phyloP scores from a whole-genome alignment of 2,888 invertebrate species.

The Sussaba pulchella region DNA sequence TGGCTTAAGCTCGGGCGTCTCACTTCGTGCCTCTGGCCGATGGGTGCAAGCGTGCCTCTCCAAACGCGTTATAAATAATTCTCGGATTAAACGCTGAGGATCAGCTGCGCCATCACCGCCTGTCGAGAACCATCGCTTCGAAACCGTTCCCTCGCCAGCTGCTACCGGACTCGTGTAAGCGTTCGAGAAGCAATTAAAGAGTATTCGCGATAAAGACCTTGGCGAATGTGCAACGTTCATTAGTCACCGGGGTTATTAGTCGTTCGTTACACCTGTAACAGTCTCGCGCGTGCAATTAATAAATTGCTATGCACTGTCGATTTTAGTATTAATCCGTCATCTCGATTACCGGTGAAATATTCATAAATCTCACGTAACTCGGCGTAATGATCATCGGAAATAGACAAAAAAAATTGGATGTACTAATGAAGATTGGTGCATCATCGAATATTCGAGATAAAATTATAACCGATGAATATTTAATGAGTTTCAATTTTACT shows the following conservation, averaged over 20 bases:
- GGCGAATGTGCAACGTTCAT: conserved; percentile 5
- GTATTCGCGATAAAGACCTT: conserved; percentile 27
- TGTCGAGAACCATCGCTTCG: not conserved
- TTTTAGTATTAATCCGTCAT: too few species aligned
- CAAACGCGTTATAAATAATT: conserved; percentile 36
- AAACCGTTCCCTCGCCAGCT: conserved; percentile 16
- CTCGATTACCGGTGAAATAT: not conserved
- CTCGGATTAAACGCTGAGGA: conserved; percentile 41
- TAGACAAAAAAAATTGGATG: too few species aligned
- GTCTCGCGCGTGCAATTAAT: not conserved
- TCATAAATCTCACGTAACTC: not conserved
- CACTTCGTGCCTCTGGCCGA: not conserved
- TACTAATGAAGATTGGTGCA: not conserved
- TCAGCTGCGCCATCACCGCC: conserved; percentile 18
- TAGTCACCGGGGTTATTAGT: conserved; percentile 20
- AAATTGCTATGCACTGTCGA: not conserved
- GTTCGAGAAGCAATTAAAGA: conserved; percentile 37
- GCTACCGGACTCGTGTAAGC: not conserved
- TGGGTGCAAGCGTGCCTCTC: conserved; percentile 7
- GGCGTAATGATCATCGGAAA: not conserved
- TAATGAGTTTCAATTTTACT: not conserved
- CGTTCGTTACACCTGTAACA: conserved; percentile 4
- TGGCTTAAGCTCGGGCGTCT: not conserved
- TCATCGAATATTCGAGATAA: too few species aligned
- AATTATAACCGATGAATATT: not conserved